Base-by-base conservation (phyloP, 2,797 vertebrate genomes). In the Xyrichtys novacula region DNA sequence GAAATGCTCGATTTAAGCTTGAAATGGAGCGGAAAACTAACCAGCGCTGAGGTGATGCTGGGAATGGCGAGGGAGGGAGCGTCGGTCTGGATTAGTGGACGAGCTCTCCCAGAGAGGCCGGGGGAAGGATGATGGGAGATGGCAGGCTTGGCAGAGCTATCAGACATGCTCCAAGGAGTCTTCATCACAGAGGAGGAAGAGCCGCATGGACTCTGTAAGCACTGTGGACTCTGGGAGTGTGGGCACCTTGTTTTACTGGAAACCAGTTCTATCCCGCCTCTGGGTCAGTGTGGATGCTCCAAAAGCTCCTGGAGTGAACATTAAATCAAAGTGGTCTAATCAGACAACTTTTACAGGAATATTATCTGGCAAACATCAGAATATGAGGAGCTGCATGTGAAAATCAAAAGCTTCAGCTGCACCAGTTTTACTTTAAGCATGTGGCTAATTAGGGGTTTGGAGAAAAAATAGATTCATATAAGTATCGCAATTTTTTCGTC, bases 11-110 rank as follows among this genome's bases (percentile, higher is more conserved):
- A 87, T 87, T 85, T 84, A 29, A 77, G 76, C 73, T 75, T 68
- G 86, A 90, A 92, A 90, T 91, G 91, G 85, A 81, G 87, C 68
- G 71, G 77, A 91, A 91, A 91, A 85, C 71, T 69, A 85, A 87
- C 58, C 32, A 72, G 71, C 56, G 48, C 84, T 49, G 75, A 77
- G 71, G 83, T 73, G 65, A 62, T 61, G 81, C 57, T 69, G 73
- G 83, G 52, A 78, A 78, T 6, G 71, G 63, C 68, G 58, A 69
- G 78, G 59, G 76, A 60, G 10, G 60, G 68, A 62, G 60, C 0
- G 82, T 83, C 85, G 59, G 64, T 63, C 53, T 26, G 54, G 62
- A 81, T 91, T 81, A 83, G 61, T 4, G 47, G 64, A 46, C 22
- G 17, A n/a, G 68, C 58, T 34, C n/a, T 64, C 25, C 8, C 1